Evolutionary conservation across 2,888 invertebrate genomes (phyloP).

Genomic region (Adelphocoris suturalis): DNA sequence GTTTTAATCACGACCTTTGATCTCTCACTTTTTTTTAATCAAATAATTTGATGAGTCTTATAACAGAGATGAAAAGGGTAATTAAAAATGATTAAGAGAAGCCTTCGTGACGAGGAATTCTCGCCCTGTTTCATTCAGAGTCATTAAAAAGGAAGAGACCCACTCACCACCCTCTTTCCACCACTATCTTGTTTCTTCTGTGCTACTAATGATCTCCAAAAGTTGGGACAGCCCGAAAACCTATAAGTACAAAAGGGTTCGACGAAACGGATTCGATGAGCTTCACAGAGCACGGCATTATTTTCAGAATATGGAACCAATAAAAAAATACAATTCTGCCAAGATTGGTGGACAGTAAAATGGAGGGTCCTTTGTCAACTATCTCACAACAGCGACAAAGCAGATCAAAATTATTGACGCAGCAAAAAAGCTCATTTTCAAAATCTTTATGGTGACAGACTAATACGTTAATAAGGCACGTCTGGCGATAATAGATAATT

Average conservation of each 20-base stretch:
- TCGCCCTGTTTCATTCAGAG: slow-evolving; percentile 49
- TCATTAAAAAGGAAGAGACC: slow-evolving; percentile 42
- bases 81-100: slow-evolving; percentile 69
- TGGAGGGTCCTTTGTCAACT: too few relatives aligned
- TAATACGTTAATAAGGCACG: too few relatives aligned
- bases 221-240: slow-evolving; percentile 42
- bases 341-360: too few relatives aligned
- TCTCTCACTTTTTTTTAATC: slow-evolving; percentile 62
- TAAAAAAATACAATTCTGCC: too few relatives aligned
- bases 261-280: background rate
- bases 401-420: too few relatives aligned
- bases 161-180: background rate
- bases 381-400: too few relatives aligned
- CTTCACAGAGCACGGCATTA: too few relatives aligned
- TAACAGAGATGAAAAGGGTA: slow-evolving; percentile 69
- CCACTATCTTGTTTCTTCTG: slow-evolving; percentile 26
- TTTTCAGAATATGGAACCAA: too few relatives aligned
- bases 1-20: slow-evolving; percentile 69
- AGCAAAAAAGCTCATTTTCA: too few relatives aligned
- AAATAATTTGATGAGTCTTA: slow-evolving; percentile 68
- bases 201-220: slow-evolving; percentile 49
- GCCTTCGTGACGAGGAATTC: slow-evolving; percentile 61
- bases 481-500: too few relatives aligned
- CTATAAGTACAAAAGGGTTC: background rate
- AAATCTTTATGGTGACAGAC: too few relatives aligned